These are phyloP conservation scores for Sceloporus undulatus DNA, from an alignment of 2,113 vertebrate genomes.

Conservation along the genomic window DNA sequence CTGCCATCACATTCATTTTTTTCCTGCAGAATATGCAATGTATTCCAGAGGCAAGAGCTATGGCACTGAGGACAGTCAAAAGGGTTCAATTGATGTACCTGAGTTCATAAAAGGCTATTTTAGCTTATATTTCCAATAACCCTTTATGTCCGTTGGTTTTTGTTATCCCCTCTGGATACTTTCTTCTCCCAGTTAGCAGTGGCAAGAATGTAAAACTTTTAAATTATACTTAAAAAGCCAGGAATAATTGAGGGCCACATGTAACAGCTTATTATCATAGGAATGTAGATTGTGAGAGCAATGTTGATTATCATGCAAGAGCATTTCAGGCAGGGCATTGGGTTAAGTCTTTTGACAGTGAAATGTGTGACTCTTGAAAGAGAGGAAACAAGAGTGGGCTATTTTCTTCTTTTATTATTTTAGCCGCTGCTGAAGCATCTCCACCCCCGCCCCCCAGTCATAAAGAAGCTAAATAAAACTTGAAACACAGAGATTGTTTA, in stretches of 20 bases:
- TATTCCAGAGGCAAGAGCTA: no score
- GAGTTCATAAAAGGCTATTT: no score
- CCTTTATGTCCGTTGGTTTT: constrained; percentile 4
- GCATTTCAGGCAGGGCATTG: accelerated
- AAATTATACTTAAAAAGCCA: not conserved
- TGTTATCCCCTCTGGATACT: constrained; percentile 4
- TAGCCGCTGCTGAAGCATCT: not conserved
- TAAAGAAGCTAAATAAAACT: not conserved
- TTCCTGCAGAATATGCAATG: no score
- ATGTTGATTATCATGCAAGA: not conserved
- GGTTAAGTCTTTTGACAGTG: accelerated
- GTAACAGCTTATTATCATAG: not conserved
- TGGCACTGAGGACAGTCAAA: no score
- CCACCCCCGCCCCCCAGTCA: accelerated
- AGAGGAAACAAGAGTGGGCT: not conserved
- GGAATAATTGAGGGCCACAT: constrained; percentile 45
- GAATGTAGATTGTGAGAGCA: not conserved
- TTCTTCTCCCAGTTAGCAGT: not conserved
- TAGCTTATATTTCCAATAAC: constrained; percentile 4
- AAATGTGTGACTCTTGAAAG: accelerated
- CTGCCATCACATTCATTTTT: no score
- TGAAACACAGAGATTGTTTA: constrained; percentile 9
- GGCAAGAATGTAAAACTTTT: not conserved
- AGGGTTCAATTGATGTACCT: no score
- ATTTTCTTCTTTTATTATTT: not conserved